Percentiles rank a stretch among this genome's conserved stretches.
phyloP scores from a whole-genome alignment of 1,140 invertebrate species.

The Drosophila persimilis region DNA sequence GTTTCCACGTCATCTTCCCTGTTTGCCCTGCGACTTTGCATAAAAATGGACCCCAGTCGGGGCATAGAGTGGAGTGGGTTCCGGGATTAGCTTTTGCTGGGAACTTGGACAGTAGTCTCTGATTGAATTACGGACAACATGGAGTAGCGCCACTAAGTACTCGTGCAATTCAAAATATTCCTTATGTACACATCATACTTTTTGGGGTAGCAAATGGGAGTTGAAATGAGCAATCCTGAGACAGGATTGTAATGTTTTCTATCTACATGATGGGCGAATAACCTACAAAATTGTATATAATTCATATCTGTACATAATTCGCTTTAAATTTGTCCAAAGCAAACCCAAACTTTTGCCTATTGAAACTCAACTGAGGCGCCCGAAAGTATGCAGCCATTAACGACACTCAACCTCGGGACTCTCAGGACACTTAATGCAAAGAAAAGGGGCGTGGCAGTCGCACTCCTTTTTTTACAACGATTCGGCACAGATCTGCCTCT shows the following conservation, averaged over 20 bases:
- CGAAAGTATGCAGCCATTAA: conserved; percentile 66
- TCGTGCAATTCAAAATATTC: no score
- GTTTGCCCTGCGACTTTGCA: conserved; percentile 72
- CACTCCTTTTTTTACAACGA: conserved; percentile 60
- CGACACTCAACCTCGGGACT: conserved; percentile 15
- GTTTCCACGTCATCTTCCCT: conserved; percentile 42
- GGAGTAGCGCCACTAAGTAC: no score
- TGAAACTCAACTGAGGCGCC: conserved; percentile 38
- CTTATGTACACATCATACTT: no score
- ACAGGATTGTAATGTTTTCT: no score
- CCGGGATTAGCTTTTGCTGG: no score
- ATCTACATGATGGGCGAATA: no score
- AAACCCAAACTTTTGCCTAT: conserved; percentile 5
- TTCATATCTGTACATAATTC: not conserved
- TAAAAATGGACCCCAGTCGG: conserved; percentile 48
- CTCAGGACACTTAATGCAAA: not conserved
- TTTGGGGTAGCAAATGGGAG: no score
- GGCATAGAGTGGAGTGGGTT: not conserved
- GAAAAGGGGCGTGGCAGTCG: conserved; percentile 56
- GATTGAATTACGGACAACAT: no score
- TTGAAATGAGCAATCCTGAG: no score
- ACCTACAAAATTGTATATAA: no score
- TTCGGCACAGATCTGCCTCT: conserved; percentile 63
- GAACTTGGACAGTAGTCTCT: no score
- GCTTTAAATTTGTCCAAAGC: conserved; percentile 9